Conservation (phyloP, 2,797 vertebrate species). For the Microtus obscurus region DNA sequence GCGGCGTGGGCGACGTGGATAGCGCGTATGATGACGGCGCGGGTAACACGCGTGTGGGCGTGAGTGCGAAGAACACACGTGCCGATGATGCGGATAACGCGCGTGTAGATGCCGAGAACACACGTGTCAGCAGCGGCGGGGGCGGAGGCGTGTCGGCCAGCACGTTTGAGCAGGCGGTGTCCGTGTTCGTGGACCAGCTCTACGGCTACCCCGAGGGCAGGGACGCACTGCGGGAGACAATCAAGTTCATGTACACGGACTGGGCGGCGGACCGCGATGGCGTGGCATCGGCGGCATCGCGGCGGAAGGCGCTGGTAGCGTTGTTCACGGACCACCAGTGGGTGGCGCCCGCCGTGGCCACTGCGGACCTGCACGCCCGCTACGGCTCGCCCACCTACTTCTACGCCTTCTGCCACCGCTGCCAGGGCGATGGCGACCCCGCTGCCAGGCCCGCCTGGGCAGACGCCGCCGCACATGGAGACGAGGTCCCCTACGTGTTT, state of each 20-base stretch:
- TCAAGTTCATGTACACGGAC: conserved; percentile 99
- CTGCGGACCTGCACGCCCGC: conserved; percentile 96
- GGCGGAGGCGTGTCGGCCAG: conserved; percentile 89
- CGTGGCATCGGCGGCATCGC: conserved; percentile 93
- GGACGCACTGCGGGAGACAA: conserved; percentile 94
- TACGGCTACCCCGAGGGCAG: conserved; percentile 95
- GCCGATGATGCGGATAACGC: fast-evolving
- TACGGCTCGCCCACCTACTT: conserved; percentile 98
- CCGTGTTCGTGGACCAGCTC: conserved; percentile 96
- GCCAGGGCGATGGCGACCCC: conserved; percentile 85
- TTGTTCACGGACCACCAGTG: conserved; percentile 98
- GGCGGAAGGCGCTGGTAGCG: conserved; percentile 95
- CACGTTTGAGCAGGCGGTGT: conserved; percentile 96
- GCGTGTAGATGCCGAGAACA: fast-evolving
- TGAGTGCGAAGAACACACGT: too few species aligned
- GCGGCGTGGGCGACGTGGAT: too few species aligned
- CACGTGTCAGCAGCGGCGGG: conserved; percentile 65
- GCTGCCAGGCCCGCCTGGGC: conserved; percentile 96
- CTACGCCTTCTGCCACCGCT: conserved; percentile 98
- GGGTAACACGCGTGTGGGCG: too few species aligned
- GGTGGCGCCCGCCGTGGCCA: conserved; percentile 98
- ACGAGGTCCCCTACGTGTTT: conserved; percentile 97
- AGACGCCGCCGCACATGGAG: conserved; percentile 93
- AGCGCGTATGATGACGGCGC: too few species aligned
- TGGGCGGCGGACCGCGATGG: conserved; percentile 98